Evolutionary conservation across 2,888 invertebrate species (phyloP).

Genomic region (Beris chalybata): DNA sequence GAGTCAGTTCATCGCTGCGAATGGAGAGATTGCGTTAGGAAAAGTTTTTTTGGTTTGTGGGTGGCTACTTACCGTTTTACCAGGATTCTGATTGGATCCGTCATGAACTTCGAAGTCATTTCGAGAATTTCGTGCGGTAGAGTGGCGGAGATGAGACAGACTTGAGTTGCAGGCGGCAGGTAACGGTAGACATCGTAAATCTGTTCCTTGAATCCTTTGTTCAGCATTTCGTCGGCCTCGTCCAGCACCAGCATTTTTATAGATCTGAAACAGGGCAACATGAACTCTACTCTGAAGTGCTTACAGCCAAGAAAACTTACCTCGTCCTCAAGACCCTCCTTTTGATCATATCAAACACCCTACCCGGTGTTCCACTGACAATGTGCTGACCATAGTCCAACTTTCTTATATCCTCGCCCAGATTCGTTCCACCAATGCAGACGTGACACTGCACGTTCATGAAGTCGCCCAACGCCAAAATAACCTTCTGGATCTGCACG

Average conservation of each 20-base stretch:
- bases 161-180: constrained; percentile 95
- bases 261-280: constrained; percentile 53
- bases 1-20: constrained; percentile 93
- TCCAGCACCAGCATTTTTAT: constrained; percentile 98
- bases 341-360: constrained; percentile 85
- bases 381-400: constrained; percentile 99
- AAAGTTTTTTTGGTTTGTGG: not conserved
- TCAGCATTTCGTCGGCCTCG: constrained; percentile 99
- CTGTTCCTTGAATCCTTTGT: constrained; percentile 99
- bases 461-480: constrained; percentile 83
- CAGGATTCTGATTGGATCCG: constrained; percentile 96
- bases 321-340: constrained; percentile 69
- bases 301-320: too few species aligned
- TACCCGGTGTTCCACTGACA: constrained; percentile 97
- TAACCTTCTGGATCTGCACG: constrained; percentile 96
- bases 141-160: constrained; percentile 95
- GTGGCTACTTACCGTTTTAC: constrained; percentile 84
- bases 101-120: constrained; percentile 99
- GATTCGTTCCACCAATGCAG: constrained; percentile 98
- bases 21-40: not conserved
- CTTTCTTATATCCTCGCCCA: constrained; percentile 97
- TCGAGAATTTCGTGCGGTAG: constrained; percentile 98
- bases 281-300: too few species aligned
- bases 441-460: constrained; percentile 99
- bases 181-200: constrained; percentile 99